Base-by-base conservation (phyloP, 2,797 vertebrate species). In the Anguilla obscura region DNA sequence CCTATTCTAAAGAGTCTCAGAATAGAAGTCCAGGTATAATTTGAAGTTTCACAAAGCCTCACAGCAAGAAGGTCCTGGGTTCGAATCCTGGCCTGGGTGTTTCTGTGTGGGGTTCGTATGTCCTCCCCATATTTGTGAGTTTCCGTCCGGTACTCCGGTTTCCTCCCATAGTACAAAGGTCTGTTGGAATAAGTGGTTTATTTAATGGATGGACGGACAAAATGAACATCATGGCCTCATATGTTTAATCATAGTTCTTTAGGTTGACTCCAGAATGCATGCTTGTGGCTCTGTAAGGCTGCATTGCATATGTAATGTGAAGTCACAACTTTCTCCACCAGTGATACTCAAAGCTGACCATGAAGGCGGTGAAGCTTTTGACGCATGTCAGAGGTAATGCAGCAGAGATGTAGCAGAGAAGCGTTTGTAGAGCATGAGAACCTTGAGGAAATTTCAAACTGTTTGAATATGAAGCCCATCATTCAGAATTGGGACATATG, bases 231-330 rank as follows among this genome's bases (percentile, higher is more conserved):
- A 69, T 74, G 69, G 30, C 33, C 69, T 33, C 66, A 58, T 63
- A 24, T 66, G 6, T 27, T 1, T 66, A 66, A n/a, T 66, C n/a
- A 7, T 66, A 66, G n/a, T 27, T 66, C n/a, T 79, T 45, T 79
- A 79, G 45, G 33, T 79, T 79, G 74, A 79, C 74, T 79, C 33
- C 74, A 7, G 74, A 45, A 79, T 79, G 45, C 40, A 79, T 79
- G 33, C 16, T 40, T 79, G 33, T 79, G 36, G 33, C 16, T 16
- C 36, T 21, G 16, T 16, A 45, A 21, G 16, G 33, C 74, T 33
- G 27, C 2, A 30, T 33, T 74, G 12, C 30, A 36, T 40, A 16
- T 36, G 40, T 33, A 45, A 76, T 76, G 36, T 40, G 4, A 21
- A 79, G 74, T 14, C 16, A 79, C 74, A 79, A 8, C 33, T 79